These are phyloP conservation scores for Eupristina koningsbergeri DNA, from an alignment of 1,140 invertebrate species.

Conservation along the genomic window DNA sequence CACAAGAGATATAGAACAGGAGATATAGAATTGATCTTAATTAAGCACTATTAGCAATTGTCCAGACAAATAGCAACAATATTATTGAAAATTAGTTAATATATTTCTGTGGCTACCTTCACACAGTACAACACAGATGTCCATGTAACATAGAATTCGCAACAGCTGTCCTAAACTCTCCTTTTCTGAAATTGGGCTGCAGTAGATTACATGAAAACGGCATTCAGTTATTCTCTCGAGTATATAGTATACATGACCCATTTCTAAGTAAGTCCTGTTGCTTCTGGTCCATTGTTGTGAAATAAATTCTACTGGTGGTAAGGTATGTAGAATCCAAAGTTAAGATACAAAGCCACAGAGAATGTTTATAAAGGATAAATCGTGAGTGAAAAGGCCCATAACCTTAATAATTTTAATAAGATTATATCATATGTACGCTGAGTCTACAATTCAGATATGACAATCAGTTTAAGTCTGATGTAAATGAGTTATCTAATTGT, in stretches of 20 bases:
- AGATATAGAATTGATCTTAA: conserved; percentile 60
- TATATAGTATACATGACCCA: conserved; percentile 55
- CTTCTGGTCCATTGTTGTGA: conserved; percentile 33
- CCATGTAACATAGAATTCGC: not conserved
- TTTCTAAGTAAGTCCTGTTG: conserved; percentile 49
- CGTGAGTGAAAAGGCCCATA: no score
- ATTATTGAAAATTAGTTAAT: conserved; percentile 63
- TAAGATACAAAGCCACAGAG: not conserved
- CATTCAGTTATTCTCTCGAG: conserved; percentile 63
- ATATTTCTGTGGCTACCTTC: conserved; percentile 65
- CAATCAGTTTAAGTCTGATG: no score
- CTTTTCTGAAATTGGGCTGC: conserved; percentile 50
- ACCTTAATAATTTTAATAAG: not conserved
- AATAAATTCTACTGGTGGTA: not conserved
- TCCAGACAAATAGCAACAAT: conserved; percentile 37
- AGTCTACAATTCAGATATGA: not conserved
- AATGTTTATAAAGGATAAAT: conserved; percentile 4
- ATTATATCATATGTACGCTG: not conserved
- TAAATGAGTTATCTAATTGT: no score
- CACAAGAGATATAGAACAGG: not conserved
- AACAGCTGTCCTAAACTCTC: conserved; percentile 6
- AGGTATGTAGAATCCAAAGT: conserved; percentile 24
- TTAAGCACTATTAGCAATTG: conserved; percentile 67
- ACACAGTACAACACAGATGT: conserved; percentile 60
- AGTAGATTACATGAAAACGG: conserved; percentile 59